phyloP scores from a whole-genome alignment of 2,113 vertebrate genomes.

The Suricata suricatta region DNA sequence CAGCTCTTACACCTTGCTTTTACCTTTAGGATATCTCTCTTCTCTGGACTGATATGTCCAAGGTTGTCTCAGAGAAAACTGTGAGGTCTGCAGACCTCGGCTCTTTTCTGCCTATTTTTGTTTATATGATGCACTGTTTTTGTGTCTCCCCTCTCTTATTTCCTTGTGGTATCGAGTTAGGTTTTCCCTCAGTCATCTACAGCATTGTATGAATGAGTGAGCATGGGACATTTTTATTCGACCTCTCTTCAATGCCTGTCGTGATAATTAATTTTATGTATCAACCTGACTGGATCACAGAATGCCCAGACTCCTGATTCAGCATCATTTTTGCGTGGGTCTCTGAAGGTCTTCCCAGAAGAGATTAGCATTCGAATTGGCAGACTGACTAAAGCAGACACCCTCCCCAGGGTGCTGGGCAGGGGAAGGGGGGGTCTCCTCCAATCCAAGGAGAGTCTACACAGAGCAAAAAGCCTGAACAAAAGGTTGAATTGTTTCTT shows the following conservation, averaged over 20 bases:
- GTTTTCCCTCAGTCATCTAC: not conserved
- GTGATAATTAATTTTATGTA: not conserved
- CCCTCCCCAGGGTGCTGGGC: rapidly evolving
- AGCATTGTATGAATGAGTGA: not conserved
- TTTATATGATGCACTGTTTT: not conserved
- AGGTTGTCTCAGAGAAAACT: not conserved
- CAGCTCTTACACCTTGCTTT: not conserved
- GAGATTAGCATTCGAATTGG: not conserved
- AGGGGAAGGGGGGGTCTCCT: rapidly evolving
- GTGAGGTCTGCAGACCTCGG: rapidly evolving
- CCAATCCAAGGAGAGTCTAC: no score
- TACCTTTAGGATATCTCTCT: not conserved
- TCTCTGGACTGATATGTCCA: not conserved
- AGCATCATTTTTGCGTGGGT: not conserved
- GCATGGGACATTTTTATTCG: not conserved
- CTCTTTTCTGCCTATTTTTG: not conserved
- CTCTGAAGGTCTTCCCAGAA: not conserved
- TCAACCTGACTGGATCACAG: rapidly evolving
- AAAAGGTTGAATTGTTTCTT: not conserved
- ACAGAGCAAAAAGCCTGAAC: not conserved
- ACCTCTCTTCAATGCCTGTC: rapidly evolving
- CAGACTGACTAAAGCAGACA: not conserved
- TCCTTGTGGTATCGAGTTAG: not conserved
- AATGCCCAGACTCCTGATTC: not conserved
- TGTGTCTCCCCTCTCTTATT: not conserved